These are phyloP conservation scores for Amblyraja radiata DNA, from an alignment of 2,797 vertebrate species.

Conservation along the genomic window DNA sequence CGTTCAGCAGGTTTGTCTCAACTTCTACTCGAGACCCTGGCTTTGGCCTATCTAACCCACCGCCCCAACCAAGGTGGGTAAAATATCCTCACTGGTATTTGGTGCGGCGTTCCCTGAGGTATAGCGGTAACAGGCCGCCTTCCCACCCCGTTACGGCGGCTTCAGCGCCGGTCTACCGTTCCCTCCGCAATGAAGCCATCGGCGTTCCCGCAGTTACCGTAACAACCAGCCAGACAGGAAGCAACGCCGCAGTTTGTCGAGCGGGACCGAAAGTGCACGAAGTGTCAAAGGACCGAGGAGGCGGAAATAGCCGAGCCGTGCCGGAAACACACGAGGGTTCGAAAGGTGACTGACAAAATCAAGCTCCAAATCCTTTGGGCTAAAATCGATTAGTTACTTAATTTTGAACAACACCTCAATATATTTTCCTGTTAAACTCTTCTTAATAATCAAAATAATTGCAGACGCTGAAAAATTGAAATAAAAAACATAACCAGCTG, in stretches of 20 bases:
- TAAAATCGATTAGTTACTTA: not conserved
- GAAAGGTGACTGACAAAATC: not conserved
- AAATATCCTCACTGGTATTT: not conserved
- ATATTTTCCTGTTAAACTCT: not conserved
- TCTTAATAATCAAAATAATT: no score
- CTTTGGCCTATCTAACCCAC: not conserved
- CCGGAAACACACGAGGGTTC: not conserved
- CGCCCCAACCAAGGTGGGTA: not conserved
- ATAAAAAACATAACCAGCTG: no score
- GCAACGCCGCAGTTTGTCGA: not conserved
- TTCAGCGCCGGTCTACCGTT: not conserved
- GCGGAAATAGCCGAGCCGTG: not conserved
- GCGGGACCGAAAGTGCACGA: not conserved
- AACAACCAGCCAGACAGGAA: not conserved
- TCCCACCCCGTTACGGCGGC: no score
- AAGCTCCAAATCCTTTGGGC: not conserved
- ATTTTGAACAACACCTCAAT: not conserved
- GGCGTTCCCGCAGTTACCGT: slow-evolving; percentile 20
- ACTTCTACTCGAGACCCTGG: not conserved
- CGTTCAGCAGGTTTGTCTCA: not conserved
- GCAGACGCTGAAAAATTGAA: no score
- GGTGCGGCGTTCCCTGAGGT: not conserved
- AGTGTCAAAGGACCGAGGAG: not conserved
- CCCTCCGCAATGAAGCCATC: not conserved
- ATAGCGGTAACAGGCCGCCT: not conserved